A percentile compares a stretch with the other conserved stretches of the same genome.
These are phyloP conservation scores for Nomada lathburiana DNA, from an alignment of 2,888 invertebrate species.

Conservation along the genomic window DNA sequence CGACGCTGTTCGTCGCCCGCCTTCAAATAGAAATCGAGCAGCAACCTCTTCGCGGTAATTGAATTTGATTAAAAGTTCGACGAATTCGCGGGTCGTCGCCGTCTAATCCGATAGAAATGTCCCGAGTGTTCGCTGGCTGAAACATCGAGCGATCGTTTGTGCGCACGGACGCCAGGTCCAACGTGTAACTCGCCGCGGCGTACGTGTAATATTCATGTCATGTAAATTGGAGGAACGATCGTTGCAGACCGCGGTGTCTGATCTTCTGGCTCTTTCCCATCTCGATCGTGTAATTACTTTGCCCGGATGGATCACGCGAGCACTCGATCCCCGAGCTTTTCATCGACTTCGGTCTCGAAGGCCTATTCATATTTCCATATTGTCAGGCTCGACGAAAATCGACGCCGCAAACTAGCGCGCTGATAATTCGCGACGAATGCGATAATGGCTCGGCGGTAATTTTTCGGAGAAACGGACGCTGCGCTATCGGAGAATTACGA, in stretches of 20 bases:
- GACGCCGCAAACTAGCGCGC: too few relatives aligned
- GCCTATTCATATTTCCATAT: background rate
- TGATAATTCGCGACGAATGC: too few relatives aligned
- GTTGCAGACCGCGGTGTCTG: background rate
- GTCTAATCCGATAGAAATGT: constrained; percentile 42
- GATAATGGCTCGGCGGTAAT: background rate
- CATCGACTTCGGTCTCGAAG: too few relatives aligned
- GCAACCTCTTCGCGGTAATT: constrained; percentile 28
- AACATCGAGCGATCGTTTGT: constrained; percentile 25
- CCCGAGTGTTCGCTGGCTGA: constrained; percentile 16
- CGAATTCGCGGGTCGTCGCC: background rate
- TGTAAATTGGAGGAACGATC: constrained; percentile 40
- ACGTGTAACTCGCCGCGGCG: constrained; percentile 18
- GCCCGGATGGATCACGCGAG: background rate
- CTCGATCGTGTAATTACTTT: constrained; percentile 14
- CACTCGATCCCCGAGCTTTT: background rate
- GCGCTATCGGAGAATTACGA: background rate
- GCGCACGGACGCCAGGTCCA: background rate
- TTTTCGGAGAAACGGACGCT: background rate
- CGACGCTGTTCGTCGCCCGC: background rate
- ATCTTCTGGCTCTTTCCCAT: background rate
- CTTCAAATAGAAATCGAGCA: constrained; percentile 26
- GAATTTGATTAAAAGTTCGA: constrained; percentile 50
- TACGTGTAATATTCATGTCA: constrained; percentile 36
- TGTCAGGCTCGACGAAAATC: background rate